Base-by-base conservation (phyloP, 2,113 vertebrate genomes). In the Chaenocephalus aceratus region DNA sequence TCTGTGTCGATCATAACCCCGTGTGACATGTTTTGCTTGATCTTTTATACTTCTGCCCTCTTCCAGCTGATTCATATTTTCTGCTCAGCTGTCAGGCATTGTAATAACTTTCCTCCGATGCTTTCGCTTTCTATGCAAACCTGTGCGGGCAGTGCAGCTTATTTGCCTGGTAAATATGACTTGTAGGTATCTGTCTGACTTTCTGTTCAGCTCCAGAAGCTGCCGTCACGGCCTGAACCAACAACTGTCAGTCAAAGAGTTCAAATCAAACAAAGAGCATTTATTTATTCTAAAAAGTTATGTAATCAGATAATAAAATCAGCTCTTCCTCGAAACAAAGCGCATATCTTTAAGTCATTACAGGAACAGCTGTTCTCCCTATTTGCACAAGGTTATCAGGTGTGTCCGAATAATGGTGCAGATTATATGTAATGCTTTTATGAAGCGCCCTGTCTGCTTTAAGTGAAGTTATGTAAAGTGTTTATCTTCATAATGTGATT, bases 81-180 rank as follows among this genome's bases (percentile, higher is more conserved):
- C 59, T 76, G 58, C 51, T 1, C 62, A 65, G 78, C 66, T 75
- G 75, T 64, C 45, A 45, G 57, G 18, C 41, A 34, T 15, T 65
- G 9, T 62, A 70, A 77, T 76, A 70, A 70, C 58, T 77, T 71
- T 58, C 30, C 46, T 51, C 26, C 44, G 53, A 77, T 63, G 45
- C 64, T 48, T 68, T 67, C 7, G n/a, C 70, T 67, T 60, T 75
- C 67, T 57, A 90, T 90, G 86, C 89, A 90, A 90, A 90, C 53
- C 15, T 46, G 56, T 30, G 18, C 16, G 64, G 18, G 36, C 16
- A 44, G 18, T 41, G 36, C 66, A 41, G 34, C 66, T 62, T 48
- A 87, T 89, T 91, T 91, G 85, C 65, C 80, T 82, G 58, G 77
- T 87, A 80, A 89, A 89, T 89, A 59, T 76, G 68, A 44, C 48